These are phyloP conservation scores for Aethes cnicana DNA, from an alignment of 2,888 invertebrate species.

Conservation along the genomic window DNA sequence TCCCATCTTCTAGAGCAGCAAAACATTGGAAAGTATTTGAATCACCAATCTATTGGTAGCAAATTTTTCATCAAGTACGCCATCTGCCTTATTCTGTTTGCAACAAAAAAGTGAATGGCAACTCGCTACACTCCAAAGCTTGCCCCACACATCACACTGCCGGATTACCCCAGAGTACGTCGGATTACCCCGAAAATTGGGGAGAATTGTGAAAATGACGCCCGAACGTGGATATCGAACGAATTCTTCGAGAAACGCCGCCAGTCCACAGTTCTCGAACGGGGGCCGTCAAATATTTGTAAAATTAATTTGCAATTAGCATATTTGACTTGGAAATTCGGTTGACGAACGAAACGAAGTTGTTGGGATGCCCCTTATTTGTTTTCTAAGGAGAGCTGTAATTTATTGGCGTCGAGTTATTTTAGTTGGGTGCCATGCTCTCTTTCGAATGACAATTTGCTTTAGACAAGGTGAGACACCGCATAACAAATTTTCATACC, in stretches of 20 bases:
- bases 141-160: conserved; percentile 36
- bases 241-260: conserved; percentile 24
- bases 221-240: conserved; percentile 36
- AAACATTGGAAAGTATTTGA: no score
- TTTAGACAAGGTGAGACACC: background rate
- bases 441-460: background rate
- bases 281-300: conserved; percentile 24
- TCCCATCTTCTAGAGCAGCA: no score
- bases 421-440: background rate
- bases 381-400: background rate
- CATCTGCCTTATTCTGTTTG: no score
- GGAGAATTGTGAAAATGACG: conserved; percentile 40
- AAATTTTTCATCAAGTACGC: no score
- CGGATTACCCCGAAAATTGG: conserved; percentile 47
- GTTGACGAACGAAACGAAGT: background rate
- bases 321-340: conserved; percentile 20
- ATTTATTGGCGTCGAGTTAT: background rate
- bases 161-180: conserved; percentile 44
- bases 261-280: conserved; percentile 33
- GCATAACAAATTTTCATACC: no score
- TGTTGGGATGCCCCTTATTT: conserved; percentile 12
- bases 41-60: no score
- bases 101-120: background rate
- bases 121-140: conserved; percentile 29
- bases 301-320: conserved; percentile 29